Base-by-base conservation (phyloP, 2,113 vertebrate genomes). In the Syngnathus scovelli region DNA sequence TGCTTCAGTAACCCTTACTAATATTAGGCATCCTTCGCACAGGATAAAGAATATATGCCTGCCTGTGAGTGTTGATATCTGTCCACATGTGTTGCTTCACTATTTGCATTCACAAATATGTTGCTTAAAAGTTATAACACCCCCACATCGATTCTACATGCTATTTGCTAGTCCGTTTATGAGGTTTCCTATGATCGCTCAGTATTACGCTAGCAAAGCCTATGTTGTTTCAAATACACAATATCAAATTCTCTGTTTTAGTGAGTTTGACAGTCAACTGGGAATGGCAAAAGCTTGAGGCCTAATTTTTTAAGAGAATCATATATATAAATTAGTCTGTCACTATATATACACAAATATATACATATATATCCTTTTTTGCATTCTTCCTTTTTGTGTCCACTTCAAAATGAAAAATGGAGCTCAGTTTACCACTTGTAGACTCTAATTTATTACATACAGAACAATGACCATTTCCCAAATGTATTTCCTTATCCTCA, bases 401-500 rank as follows among this genome's bases (percentile, higher is more conserved):
- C 33, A 38, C 33, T 16, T 2, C 37, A 65, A 69, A 67, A 68
- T 58, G 27, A 59, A 51, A 68, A 69, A 76, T 15, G 2, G 37
- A 46, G 12, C 19, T 64, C 3, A 52, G 52, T 66, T 21, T 41
- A 10, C 13, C 27, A 61, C 52, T 58, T 61, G 13, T 49, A 62
- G 67, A 54, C 18, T 51, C 27, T 64, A 46, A 74, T 69, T 71
- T 66, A 75, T 63, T 69, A 33, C 54, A 62, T 59, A 43, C 61
- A 67, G 3, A 36, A 48, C n/a, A 72, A 76, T 76, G 70, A 72
- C 54, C 71, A 70, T 67, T 62, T 77, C 79, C 65, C 75, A 66
- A 15, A 15, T 67, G 70, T 37, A 60, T 48, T 67, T 61, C 58
- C 52, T 79, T 72, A 68, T 68, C 63, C 66, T 68, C 48, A 71